Evolutionary conservation across 2,888 invertebrate genomes (phyloP).

Genomic region (Eupithecia pulchellata): DNA sequence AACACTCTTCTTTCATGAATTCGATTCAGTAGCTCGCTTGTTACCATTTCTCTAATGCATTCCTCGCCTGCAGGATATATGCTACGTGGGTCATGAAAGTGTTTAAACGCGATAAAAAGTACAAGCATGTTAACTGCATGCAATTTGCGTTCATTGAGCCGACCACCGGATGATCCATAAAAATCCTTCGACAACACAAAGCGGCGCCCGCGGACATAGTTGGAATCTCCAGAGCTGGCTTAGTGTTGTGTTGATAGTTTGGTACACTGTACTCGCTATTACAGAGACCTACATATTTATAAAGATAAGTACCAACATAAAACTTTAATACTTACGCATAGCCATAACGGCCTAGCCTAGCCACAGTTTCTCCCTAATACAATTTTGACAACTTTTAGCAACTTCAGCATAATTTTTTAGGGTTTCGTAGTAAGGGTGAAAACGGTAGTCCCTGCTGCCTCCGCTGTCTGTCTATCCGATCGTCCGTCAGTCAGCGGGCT

Average conservation of each 20-base stretch:
- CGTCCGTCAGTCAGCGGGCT: too few species aligned
- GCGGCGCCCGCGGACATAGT: conserved; percentile 47
- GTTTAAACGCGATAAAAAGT: conserved; percentile 9
- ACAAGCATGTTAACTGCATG: conserved; percentile 35
- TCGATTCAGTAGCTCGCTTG: neutral
- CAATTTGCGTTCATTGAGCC: conserved; percentile 46
- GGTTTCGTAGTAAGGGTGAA: too few species aligned
- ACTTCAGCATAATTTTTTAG: too few species aligned
- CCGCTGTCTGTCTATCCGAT: too few species aligned
- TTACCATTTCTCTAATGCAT: too few species aligned
- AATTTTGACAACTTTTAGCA: neutral
- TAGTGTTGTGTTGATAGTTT: neutral
- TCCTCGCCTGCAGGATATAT: too few species aligned
- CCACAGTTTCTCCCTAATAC: too few species aligned
- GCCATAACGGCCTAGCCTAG: too few species aligned
- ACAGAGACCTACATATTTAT: neutral
- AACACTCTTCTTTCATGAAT: neutral
- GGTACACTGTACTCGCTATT: conserved; percentile 17
- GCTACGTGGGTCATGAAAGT: too few species aligned
- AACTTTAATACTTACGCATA: neutral
- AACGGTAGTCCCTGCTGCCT: too few species aligned
- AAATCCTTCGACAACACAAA: conserved; percentile 42
- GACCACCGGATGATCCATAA: conserved; percentile 32
- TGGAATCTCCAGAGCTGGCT: neutral
- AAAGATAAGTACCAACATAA: neutral